Conservation (phyloP, 2,113 vertebrate species). For the Scytalopus superciliaris region DNA sequence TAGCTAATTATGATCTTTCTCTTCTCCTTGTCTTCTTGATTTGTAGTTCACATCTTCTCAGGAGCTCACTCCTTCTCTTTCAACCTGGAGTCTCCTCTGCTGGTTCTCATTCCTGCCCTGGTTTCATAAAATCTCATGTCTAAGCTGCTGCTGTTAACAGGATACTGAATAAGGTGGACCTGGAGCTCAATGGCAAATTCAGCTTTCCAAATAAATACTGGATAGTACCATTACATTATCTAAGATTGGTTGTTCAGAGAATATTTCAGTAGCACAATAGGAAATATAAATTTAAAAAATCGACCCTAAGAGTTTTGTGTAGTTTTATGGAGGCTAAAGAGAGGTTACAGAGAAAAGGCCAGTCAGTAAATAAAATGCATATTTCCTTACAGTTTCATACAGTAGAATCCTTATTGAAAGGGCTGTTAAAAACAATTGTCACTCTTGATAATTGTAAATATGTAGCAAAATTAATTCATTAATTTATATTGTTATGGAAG, state of each 20-base stretch:
- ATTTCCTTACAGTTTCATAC: neutral
- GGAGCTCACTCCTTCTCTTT: neutral
- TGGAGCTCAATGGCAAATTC: neutral
- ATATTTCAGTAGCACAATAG: neutral
- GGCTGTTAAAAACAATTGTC: neutral
- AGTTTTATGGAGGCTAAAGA: neutral
- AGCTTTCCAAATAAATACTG: neutral
- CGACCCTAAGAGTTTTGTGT: neutral
- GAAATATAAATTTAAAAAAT: neutral
- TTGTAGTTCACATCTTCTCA: conserved; percentile 1
- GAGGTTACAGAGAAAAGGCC: neutral
- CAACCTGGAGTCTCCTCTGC: neutral
- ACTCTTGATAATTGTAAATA: neutral
- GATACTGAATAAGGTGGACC: neutral
- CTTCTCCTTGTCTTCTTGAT: conserved; percentile 10
- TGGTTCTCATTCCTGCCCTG: neutral
- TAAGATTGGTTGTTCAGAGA: neutral
- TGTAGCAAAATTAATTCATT: neutral
- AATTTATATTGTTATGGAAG: neutral
- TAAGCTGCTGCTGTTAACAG: neutral
- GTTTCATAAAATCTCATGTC: neutral
- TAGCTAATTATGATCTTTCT: conserved; percentile 33
- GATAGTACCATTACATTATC: neutral
- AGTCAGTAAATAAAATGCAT: neutral
- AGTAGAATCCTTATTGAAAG: neutral